A percentile compares a stretch with the other conserved stretches of the same genome.
Conservation (phyloP, 2,888 invertebrate species). For the Scelioninae gen. 1 region DNA sequence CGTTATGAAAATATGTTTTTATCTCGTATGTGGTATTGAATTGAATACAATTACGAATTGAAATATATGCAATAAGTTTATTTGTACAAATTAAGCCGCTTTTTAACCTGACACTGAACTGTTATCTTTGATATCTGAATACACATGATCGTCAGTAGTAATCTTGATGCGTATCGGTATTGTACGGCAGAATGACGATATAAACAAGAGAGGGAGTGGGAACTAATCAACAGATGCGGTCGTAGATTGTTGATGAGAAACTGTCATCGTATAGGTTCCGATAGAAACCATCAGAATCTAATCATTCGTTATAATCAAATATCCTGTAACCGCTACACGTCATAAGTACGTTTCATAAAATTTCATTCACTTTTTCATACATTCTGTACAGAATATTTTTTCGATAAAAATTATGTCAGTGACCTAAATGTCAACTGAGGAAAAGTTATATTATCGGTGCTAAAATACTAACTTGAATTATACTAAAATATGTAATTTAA, state of each 20-base stretch:
- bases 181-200: slow-evolving; percentile 32
- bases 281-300: slow-evolving; percentile 52
- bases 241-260: slow-evolving; percentile 58
- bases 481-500: too few species aligned
- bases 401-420: not conserved
- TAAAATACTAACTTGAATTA: too few species aligned
- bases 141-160: slow-evolving; percentile 34
- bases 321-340: slow-evolving; percentile 40
- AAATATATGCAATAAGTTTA: not conserved
- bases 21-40: too few species aligned
- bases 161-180: slow-evolving; percentile 49
- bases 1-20: too few species aligned
- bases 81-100: not conserved
- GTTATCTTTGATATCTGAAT: slow-evolving; percentile 42
- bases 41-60: not conserved
- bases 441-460: too few species aligned
- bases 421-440: too few species aligned
- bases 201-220: slow-evolving; percentile 47
- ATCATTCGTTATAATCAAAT: slow-evolving; percentile 65
- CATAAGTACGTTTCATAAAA: not conserved
- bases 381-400: not conserved
- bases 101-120: slow-evolving; percentile 3
- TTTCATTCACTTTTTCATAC: slow-evolving; percentile 15
- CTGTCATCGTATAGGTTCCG: slow-evolving; percentile 41
- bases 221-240: slow-evolving; percentile 61